These are phyloP conservation scores for Amphipoea oculea DNA, from an alignment of 2,888 invertebrate species.

Conservation along the genomic window DNA sequence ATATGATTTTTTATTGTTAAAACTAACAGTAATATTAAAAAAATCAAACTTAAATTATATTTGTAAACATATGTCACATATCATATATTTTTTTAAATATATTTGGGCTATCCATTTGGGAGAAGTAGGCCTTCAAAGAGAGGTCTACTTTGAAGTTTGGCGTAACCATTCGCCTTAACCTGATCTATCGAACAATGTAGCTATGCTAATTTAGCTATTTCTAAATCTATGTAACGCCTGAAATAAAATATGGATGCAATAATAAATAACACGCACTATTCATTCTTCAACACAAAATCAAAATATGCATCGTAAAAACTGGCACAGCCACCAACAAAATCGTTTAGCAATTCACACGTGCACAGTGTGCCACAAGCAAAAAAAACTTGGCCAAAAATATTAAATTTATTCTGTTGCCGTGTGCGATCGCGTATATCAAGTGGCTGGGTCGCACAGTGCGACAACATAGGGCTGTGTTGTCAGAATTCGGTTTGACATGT, in stretches of 20 bases:
- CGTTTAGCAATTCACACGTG: constrained; percentile 61
- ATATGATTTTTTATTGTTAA: too few relatives aligned
- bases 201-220: too few relatives aligned
- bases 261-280: constrained; percentile 38
- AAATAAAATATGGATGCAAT: neutral
- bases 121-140: too few relatives aligned
- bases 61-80: too few relatives aligned
- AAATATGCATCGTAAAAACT: constrained; percentile 47
- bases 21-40: too few relatives aligned
- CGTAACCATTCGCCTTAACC: too few relatives aligned
- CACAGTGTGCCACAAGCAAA: constrained; percentile 46
- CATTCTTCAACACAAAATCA: constrained; percentile 28
- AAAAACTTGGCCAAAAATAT: constrained; percentile 58
- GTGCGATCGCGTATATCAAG: constrained; percentile 61
- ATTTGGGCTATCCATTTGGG: too few relatives aligned
- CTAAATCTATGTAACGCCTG: neutral
- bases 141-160: too few relatives aligned
- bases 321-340: constrained; percentile 45
- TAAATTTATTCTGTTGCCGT: constrained; percentile 61
- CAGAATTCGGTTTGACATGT: constrained; percentile 61
- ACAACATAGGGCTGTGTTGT: constrained; percentile 62
- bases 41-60: too few relatives aligned
- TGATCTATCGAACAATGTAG: too few relatives aligned
- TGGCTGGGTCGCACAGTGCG: constrained; percentile 53
- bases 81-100: too few relatives aligned